These are phyloP conservation scores for Agapostemon virescens DNA, from an alignment of 2,888 invertebrate genomes.

Conservation along the genomic window DNA sequence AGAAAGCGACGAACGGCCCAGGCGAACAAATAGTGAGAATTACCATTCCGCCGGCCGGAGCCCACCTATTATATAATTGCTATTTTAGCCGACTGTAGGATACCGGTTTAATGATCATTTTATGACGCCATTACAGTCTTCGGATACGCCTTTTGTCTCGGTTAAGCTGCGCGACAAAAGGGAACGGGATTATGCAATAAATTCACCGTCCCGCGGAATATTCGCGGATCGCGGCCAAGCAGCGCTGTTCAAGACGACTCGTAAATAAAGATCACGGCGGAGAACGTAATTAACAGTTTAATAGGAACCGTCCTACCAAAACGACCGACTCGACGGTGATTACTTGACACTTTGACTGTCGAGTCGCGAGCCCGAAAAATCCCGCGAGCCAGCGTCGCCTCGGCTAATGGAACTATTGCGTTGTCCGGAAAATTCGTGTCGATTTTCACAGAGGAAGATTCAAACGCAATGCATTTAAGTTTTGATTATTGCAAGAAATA, in stretches of 20 bases:
- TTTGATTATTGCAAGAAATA: no score
- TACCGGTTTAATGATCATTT: constrained; percentile 39
- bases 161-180: constrained; percentile 14
- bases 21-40: constrained; percentile 22
- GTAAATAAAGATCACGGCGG: background rate
- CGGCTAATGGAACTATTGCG: no score
- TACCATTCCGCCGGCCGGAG: constrained; percentile 19
- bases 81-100: constrained; percentile 23
- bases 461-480: no score
- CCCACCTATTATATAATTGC: constrained; percentile 31
- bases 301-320: background rate
- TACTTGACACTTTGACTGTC: no score
- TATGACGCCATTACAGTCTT: constrained; percentile 33
- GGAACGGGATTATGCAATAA: constrained; percentile 7
- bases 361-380: no score
- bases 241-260: background rate
- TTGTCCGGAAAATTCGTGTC: no score
- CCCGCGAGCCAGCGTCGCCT: no score
- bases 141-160: constrained; percentile 15
- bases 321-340: background rate
- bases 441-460: no score
- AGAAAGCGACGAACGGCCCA: constrained; percentile 29
- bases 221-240: background rate
- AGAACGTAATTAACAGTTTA: constrained; percentile 12
- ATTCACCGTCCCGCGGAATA: constrained; percentile 3